Evolutionary conservation across 2,797 vertebrate species (phyloP), one percentile per base, ranked within the genome.

Genomic region (Yasuhikotakia modesta): DNA sequence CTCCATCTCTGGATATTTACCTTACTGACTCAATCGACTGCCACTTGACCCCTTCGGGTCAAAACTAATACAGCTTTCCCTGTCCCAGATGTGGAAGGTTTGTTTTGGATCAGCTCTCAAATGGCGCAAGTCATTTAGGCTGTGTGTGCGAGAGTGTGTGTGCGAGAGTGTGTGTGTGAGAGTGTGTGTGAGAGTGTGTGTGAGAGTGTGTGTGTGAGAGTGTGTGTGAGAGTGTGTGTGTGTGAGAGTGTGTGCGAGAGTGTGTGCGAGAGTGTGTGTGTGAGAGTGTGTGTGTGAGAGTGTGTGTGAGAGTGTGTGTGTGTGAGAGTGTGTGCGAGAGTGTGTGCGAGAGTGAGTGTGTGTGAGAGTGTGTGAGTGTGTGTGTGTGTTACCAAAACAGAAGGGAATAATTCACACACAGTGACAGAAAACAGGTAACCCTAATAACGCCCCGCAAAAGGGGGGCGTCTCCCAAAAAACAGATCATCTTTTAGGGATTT

Each of bases 1-100:
- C 73, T 74, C 78, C 77, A 72, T 45, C 65, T 5, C 45, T 80
- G 77, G 72, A 82, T 87, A 83, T 86, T 85, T 87, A 90, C 90
- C 89, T 87, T 87, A 85, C 85, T 83, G 88, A 91, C 89, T 92
- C 90, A 90, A 85, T 88, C 88, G 82, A 87, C 83, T 87, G 86
- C 80, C 87, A 90, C 90, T 92, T 92, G 92, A 92, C 91, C 92
- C 86, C 76, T 11, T 0, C 64, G 58, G 92, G 91, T 90, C 90
- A 90, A 5, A n/a, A 78, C 79, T 89, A 92, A 92, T 90, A 88
- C 86, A 52, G 80, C 84, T 61, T 81, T 55, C 85, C 86, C 81
- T 84, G n/a, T 87, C 78, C 88, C 89, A 90, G 91, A 93, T 89
- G 89, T 88, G 85, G 73, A 78, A 63, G 83, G 87, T 81, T 76